Conservation (phyloP, 2,113 vertebrate species). For the Tonatia bakeri region DNA sequence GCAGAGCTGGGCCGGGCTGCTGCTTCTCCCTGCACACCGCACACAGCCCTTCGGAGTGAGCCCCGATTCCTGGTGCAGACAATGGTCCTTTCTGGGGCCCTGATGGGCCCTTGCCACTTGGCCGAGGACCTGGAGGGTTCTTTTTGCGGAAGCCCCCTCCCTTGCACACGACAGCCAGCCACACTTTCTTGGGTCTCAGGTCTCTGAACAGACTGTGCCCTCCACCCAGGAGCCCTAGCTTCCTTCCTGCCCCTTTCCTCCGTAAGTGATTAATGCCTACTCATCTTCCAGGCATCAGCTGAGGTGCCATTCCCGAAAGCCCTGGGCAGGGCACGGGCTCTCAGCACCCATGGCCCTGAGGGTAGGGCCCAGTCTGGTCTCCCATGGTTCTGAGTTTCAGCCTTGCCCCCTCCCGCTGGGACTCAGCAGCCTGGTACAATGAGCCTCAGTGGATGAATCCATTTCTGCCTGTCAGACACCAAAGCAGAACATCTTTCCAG, state of each 20-base stretch:
- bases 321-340: not conserved
- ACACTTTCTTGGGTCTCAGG: not conserved
- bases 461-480: not conserved
- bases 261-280: not conserved
- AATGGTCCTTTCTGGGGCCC: accelerated
- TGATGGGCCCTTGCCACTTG: accelerated
- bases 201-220: accelerated
- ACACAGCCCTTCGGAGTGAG: not conserved
- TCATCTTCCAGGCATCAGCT: not conserved
- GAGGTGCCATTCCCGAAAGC: not conserved
- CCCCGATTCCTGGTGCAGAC: not conserved
- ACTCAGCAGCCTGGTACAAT: not conserved
- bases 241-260: not conserved
- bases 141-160: not conserved
- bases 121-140: not conserved
- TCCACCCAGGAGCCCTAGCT: not conserved
- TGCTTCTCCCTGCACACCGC: no score
- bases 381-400: no score
- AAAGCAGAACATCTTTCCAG: not conserved
- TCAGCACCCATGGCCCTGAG: accelerated
- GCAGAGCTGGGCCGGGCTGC: not conserved
- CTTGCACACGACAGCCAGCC: not conserved
- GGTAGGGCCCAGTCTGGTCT: accelerated
- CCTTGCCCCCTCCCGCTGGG: accelerated
- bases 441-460: not conserved